These are phyloP conservation scores for Sericinus montela DNA, from an alignment of 2,888 invertebrate species.

Conservation along the genomic window DNA sequence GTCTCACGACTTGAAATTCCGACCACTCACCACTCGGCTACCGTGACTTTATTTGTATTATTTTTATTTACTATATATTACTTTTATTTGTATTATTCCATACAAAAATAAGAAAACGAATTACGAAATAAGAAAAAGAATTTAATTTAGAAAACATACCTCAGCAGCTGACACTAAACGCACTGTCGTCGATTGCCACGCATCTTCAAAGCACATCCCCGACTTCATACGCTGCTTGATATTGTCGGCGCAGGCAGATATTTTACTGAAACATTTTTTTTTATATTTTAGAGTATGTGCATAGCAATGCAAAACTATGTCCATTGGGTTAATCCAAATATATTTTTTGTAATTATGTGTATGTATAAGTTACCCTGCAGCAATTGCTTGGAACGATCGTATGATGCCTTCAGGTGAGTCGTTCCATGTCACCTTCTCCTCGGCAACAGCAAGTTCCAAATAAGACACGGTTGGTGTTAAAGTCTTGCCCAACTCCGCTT, in stretches of 20 bases:
- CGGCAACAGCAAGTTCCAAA: slow-evolving; percentile 50
- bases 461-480: slow-evolving; percentile 85
- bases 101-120: too few species aligned
- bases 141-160: slow-evolving; percentile 61
- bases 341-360: too few species aligned
- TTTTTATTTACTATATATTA: too few species aligned
- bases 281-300: too few species aligned
- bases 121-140: too few species aligned
- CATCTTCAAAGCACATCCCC: slow-evolving; percentile 85
- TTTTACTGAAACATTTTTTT: slow-evolving; percentile 80
- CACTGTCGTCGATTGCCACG: slow-evolving; percentile 90
- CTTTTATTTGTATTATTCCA: too few species aligned
- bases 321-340: too few species aligned
- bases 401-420: slow-evolving; percentile 73
- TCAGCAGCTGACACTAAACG: slow-evolving; percentile 90
- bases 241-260: slow-evolving; percentile 81
- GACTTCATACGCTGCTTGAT: slow-evolving; percentile 80
- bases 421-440: slow-evolving; percentile 37
- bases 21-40: too few species aligned
- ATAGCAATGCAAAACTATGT: too few species aligned
- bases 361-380: slow-evolving; percentile 74
- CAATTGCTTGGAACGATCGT: slow-evolving; percentile 77
- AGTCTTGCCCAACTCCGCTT: slow-evolving; percentile 78
- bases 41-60: too few species aligned
- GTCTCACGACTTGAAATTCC: too few species aligned